Evolutionary conservation across 2,888 invertebrate genomes (phyloP).

Genomic region (Cataglyphis rosenhaueri): DNA sequence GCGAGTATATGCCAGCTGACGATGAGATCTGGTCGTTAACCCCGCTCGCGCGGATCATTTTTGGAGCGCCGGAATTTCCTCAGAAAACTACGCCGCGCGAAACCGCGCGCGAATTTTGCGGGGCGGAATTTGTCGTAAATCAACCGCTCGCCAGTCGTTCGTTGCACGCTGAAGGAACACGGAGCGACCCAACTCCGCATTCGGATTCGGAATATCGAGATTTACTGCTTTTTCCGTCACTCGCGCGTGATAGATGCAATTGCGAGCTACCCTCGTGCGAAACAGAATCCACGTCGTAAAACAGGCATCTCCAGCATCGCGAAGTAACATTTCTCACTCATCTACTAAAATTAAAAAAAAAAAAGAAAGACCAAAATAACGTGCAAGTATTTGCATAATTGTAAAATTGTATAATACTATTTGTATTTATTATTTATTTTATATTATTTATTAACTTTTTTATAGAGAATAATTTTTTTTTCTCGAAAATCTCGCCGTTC

Average conservation of each 20-base stretch:
- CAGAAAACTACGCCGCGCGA: conserved; percentile 34
- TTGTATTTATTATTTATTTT: too few relatives aligned
- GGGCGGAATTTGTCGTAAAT: conserved; percentile 58
- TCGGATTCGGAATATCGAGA: conserved; percentile 39
- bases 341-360: not conserved
- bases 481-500: not conserved
- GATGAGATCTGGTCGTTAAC: conserved; percentile 74
- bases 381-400: not conserved
- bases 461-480: not conserved
- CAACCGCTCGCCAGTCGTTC: conserved; percentile 13
- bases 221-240: conserved; percentile 19
- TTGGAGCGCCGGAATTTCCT: conserved; percentile 65
- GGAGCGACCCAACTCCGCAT: not conserved
- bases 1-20: conserved; percentile 69
- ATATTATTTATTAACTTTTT: not conserved
- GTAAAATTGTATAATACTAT: too few relatives aligned
- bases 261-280: conserved; percentile 6
- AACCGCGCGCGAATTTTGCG: conserved; percentile 8
- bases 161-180: not conserved
- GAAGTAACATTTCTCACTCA: not conserved
- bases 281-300: not conserved
- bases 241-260: conserved; percentile 16
- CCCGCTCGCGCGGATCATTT: conserved; percentile 71
- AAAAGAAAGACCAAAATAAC: not conserved
- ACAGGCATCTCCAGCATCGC: not conserved